Evolutionary conservation across 2,797 vertebrate genomes (phyloP).

Genomic region (Rhabdophis nuchalis): DNA sequence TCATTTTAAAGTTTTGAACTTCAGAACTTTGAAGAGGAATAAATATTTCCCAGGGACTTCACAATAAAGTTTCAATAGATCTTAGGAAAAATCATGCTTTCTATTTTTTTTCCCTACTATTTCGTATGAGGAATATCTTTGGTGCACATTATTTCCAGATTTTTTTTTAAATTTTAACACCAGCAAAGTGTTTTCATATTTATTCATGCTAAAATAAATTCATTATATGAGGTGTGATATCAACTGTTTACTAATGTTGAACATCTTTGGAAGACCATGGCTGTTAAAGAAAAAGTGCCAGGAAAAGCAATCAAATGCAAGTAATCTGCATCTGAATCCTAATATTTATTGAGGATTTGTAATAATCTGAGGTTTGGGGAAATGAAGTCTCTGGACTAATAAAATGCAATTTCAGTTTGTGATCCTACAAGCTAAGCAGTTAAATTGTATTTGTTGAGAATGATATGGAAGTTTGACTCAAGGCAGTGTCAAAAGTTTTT

Average conservation of each 20-base stretch:
- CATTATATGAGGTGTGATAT: neutral
- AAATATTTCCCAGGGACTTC: constrained; percentile 18
- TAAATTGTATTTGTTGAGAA: neutral
- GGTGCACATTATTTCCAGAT: constrained; percentile 28
- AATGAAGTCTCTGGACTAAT: neutral
- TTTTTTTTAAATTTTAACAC: constrained; percentile 5
- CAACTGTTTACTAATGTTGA: neutral
- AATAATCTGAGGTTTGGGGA: neutral
- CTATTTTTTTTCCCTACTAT: neutral
- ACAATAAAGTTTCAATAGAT: neutral
- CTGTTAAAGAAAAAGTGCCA: neutral
- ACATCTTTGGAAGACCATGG: constrained; percentile 14
- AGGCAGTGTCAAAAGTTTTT: neutral
- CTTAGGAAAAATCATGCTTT: neutral
- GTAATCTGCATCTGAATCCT: neutral
- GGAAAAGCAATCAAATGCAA: constrained; percentile 6
- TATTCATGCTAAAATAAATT: constrained; percentile 26
- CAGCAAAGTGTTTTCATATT: constrained; percentile 18
- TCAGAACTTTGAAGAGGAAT: neutral
- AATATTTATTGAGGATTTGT: neutral
- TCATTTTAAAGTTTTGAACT: neutral
- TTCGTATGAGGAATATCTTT: neutral
- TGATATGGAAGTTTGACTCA: neutral
- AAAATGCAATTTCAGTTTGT: neutral
- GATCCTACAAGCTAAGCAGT: fast-evolving